These are phyloP conservation scores for Tiliqua scincoides DNA, from an alignment of 2,113 vertebrate species.

Conservation along the genomic window DNA sequence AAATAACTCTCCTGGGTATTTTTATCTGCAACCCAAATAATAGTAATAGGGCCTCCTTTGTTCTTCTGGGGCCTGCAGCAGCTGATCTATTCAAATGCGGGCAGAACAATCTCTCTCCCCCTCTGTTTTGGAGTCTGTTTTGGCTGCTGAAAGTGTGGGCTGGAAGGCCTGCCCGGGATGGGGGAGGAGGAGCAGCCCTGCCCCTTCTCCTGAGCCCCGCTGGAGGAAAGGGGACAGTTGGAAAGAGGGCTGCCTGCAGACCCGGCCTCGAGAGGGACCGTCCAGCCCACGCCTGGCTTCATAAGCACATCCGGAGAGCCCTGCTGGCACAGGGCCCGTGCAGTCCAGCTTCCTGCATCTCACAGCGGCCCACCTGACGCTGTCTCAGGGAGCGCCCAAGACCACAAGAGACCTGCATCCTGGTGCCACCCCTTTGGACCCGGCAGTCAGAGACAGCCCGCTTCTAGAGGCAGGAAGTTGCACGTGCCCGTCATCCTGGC, in stretches of 20 bases:
- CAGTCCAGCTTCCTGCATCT: no score
- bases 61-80: not conserved
- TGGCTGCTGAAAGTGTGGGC: not conserved
- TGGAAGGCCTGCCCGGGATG: not conserved
- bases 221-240: not conserved
- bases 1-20: not conserved
- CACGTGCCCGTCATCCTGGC: no score
- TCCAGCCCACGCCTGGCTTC: no score
- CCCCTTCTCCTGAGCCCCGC: not conserved
- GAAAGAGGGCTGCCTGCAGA: not conserved
- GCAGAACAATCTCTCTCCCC: not conserved
- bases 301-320: no score
- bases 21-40: not conserved
- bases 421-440: no score
- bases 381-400: no score
- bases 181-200: not conserved
- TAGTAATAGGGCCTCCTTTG: not conserved
- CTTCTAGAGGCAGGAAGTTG: no score
- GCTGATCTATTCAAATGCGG: not conserved
- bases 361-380: no score
- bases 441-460: no score
- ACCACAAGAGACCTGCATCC: no score
- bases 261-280: no score
- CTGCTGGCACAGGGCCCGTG: no score
- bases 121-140: not conserved